Conservation (phyloP, 2,113 vertebrate species). For the Eulemur macaco region DNA sequence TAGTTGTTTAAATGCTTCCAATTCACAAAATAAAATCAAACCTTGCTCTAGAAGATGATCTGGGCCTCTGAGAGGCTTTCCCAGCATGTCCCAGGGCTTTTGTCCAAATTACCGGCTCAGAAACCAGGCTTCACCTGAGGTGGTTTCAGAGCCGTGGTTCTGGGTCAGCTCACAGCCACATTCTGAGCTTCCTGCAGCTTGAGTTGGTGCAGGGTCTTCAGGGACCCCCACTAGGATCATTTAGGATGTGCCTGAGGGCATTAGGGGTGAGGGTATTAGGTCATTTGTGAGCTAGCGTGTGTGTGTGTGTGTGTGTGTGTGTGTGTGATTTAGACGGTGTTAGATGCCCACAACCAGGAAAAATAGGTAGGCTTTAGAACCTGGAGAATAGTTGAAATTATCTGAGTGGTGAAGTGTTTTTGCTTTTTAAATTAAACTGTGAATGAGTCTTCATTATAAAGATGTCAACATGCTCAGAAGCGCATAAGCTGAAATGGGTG, state of each 20-base stretch:
- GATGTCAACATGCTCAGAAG: background rate
- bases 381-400: background rate
- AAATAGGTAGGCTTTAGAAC: background rate
- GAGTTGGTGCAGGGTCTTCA: background rate
- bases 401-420: conserved; percentile 3
- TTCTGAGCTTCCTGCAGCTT: background rate
- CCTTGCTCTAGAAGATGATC: background rate
- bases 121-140: background rate
- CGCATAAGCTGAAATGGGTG: background rate
- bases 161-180: background rate
- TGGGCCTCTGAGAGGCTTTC: background rate
- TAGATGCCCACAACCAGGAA: background rate
- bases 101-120: background rate
- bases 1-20: background rate
- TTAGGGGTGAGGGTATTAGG: background rate
- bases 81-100: background rate
- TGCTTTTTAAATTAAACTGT: background rate
- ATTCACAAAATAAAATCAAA: background rate
- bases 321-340: background rate
- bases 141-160: background rate
- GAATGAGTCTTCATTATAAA: background rate
- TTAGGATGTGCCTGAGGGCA: background rate
- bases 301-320: background rate
- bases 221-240: background rate
- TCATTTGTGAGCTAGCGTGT: background rate